phyloP scores from a whole-genome alignment of 2,888 invertebrate species.

The Drosophila austrosaltans region DNA sequence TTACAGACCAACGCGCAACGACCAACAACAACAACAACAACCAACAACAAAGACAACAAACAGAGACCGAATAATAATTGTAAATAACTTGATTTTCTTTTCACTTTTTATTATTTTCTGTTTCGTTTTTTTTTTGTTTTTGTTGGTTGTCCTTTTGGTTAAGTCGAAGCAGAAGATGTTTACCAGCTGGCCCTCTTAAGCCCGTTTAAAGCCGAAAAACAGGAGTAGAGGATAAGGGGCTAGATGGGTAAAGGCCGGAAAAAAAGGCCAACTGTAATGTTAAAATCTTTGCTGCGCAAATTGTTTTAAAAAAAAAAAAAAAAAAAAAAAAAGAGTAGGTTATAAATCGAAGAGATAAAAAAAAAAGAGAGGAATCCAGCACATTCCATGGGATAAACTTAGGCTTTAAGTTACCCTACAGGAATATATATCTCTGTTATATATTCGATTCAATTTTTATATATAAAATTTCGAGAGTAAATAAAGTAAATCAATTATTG shows the following conservation, averaged over 20 bases:
- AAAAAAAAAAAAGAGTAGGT: slow-evolving; percentile 16
- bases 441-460: too few relatives aligned
- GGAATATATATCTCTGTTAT: too few relatives aligned
- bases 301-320: slow-evolving; percentile 47
- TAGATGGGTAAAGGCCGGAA: slow-evolving; percentile 34
- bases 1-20: slow-evolving; percentile 60
- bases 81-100: slow-evolving; percentile 63
- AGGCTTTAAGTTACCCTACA: neutral
- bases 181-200: slow-evolving; percentile 51
- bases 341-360: slow-evolving; percentile 27
- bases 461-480: too few relatives aligned
- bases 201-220: slow-evolving; percentile 49
- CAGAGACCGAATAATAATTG: slow-evolving; percentile 64
- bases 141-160: slow-evolving; percentile 21
- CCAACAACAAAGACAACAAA: slow-evolving; percentile 34
- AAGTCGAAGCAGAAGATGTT: slow-evolving; percentile 36
- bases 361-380: neutral
- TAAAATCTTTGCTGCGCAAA: slow-evolving; percentile 53
- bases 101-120: slow-evolving; percentile 12
- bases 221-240: slow-evolving; percentile 12
- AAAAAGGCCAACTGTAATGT: slow-evolving; percentile 46
- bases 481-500: too few relatives aligned
- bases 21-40: slow-evolving; percentile 36
- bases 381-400: neutral
- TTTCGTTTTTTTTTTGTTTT: slow-evolving; percentile 1